Conservation (phyloP, 2,113 vertebrate genomes). For the Burhinus oedicnemus region DNA sequence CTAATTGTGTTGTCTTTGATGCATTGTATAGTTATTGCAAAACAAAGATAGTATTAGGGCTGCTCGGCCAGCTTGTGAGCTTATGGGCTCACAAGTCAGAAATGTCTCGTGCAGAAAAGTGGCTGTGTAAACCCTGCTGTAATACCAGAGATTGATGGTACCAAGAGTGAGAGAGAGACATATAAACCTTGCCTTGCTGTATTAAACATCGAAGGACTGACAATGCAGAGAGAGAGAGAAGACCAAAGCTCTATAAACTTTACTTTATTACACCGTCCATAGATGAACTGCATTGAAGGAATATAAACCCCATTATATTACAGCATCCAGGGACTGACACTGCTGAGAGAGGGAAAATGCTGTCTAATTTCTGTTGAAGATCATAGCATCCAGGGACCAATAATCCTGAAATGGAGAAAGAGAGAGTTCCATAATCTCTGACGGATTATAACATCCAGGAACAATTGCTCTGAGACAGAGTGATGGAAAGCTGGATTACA, state of each 20-base stretch:
- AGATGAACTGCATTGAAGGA: conserved; percentile 68
- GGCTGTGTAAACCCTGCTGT: conserved; percentile 75
- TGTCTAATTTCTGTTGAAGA: conserved; percentile 72
- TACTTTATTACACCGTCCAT: conserved; percentile 73
- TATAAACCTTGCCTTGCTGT: conserved; percentile 74
- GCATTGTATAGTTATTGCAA: background rate
- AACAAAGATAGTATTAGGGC: background rate
- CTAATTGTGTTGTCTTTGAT: background rate
- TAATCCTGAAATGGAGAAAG: conserved; percentile 63
- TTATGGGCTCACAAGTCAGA: conserved; percentile 45
- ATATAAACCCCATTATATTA: conserved; percentile 71
- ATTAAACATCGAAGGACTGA: conserved; percentile 76
- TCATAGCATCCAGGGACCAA: conserved; percentile 68
- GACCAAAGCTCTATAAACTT: conserved; percentile 78
- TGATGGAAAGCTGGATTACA: conserved; percentile 48
- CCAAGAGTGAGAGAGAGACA: conserved; percentile 59
- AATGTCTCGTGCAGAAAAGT: conserved; percentile 71
- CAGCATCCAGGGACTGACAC: conserved; percentile 50
- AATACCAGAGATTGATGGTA: conserved; percentile 75
- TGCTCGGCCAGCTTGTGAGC: background rate
- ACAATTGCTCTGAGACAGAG: conserved; percentile 46
- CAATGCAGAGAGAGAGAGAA: conserved; percentile 69
- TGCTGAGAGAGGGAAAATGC: conserved; percentile 58
- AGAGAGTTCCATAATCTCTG: conserved; percentile 67
- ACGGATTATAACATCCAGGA: conserved; percentile 66